Base-by-base conservation (phyloP, 2,797 vertebrate species). In the Champsocephalus esox region DNA sequence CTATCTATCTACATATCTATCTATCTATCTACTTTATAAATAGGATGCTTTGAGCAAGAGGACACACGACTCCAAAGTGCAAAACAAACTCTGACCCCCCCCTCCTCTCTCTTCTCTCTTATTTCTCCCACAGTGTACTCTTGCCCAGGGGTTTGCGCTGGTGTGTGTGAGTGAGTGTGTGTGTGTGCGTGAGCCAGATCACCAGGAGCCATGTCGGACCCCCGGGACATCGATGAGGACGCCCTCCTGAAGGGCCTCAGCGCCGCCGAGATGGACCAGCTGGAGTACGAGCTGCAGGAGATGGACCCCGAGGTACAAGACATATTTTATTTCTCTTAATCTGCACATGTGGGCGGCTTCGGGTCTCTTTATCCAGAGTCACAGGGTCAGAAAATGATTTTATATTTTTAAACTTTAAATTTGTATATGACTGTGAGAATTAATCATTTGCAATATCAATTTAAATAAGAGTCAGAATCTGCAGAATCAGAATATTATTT, bases 221-320 rank as follows among this genome's bases (percentile, higher is more conserved):
- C 98, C 81, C 94, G 97, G 89, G 96, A 99, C 92, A 97, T 99
- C 19, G 98, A 99, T 4, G 98, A 99, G 94, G 98, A 99, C 87
- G 96, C 96, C 81, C 96, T 99, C 94, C 95, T 99, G 79, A 95
- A 3, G 85, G 96, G 95, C 78, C 91, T 99, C 89, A 97, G 96
- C 0, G 87, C 96, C 0, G 96, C 96, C 73, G 97, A 99, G 90
- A 92, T 99, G 89, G 96, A 95, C 0, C 91, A 95, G 90, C 95
- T 99, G 80, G 97, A 99, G 66, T 72, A 60, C 41, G 98, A 99
- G 83, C 95, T 99, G 66, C 94, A 95, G 83, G 98, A 99, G 88
- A 96, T 99, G 98, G 98, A 99, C 92, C 98, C 98, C 0, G 98
- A 99, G 96, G 98, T 99, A 95, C 32, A 65, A 21, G 54, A 60